Evolutionary conservation across 2,888 invertebrate species (phyloP), one percentile per base, ranked within the genome.

Genomic region (Epinotia demarniana): DNA sequence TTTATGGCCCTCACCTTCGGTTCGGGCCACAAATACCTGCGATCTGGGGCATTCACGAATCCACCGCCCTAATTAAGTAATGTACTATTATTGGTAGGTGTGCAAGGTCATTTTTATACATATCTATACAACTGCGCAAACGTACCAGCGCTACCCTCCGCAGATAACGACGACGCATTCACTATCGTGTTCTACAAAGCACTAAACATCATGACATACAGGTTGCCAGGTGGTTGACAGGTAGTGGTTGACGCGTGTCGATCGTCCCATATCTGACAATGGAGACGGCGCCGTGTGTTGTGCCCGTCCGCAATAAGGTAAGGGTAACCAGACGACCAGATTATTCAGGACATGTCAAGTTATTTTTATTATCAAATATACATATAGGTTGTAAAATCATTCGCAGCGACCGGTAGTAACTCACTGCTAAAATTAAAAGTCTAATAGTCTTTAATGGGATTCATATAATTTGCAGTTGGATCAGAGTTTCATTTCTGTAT

Each of bases 131-230:
- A 53, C 53, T 53, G 53, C 53, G 53, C 9, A 9, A 39, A 53
- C 8, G 16, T n/a, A 53, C 8, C 53, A n/a, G 16, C 53, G 53
- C 53, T 53, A 9, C 53, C n/a, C 53, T 13, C 53, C 53, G 53
- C 53, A 53, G 53, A 53, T 53, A 53, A n/a, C 53, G 53, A 53
- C n/a, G 53, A 53, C 53, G 8, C 53, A 53, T n/a, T 6, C n/a
- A 6, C n/a, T n/a, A n/a, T 53, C 53, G 53, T 53, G 53, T 53
- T 53, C 53, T 53, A 53, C 6, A 84, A 83, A 84, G 39, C 39
- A 85, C 84, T 83, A 85, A 87, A 83, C 80, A 78, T 78, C 81
- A 81, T 67, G 73, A 75, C 76, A 73, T 78, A 71, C 77, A 27
- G 39, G 39, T 39, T 39, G 39, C 9, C 39, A 39, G 39, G 39